Evolutionary conservation across 2,113 vertebrate genomes (phyloP).

Genomic region (Trogon surrucura): DNA sequence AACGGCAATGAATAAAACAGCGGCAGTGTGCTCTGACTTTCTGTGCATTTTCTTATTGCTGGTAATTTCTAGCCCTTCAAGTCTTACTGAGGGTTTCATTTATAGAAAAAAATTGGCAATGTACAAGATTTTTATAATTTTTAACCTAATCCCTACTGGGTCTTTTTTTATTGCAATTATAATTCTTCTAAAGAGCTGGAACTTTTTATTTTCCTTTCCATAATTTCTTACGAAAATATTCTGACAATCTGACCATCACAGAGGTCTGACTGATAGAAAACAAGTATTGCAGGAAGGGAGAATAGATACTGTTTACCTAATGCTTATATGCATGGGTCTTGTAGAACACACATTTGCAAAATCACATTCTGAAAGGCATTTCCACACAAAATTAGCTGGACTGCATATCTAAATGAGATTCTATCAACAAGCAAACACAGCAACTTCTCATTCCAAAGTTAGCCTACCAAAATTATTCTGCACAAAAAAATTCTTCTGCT

Average conservation of each 20-base stretch:
- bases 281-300: not conserved
- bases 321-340: not conserved
- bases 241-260: not conserved
- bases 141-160: not conserved
- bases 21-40: not conserved
- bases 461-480: not conserved
- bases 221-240: constrained; percentile 22
- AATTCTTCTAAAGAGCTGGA: not conserved
- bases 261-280: not conserved
- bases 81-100: not conserved
- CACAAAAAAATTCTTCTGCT: not conserved
- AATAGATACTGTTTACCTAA: not conserved
- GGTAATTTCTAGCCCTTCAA: not conserved
- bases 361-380: not conserved
- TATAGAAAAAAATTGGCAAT: not conserved
- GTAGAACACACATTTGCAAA: not conserved
- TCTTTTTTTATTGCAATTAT: not conserved
- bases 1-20: not conserved
- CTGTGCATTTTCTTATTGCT: not conserved
- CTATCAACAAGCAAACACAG: not conserved
- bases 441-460: not conserved
- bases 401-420: not conserved
- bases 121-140: not conserved
- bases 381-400: not conserved
- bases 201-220: constrained; percentile 2